phyloP scores from a whole-genome alignment of 1,140 invertebrate species.

The Drosophila pseudoananassae region DNA sequence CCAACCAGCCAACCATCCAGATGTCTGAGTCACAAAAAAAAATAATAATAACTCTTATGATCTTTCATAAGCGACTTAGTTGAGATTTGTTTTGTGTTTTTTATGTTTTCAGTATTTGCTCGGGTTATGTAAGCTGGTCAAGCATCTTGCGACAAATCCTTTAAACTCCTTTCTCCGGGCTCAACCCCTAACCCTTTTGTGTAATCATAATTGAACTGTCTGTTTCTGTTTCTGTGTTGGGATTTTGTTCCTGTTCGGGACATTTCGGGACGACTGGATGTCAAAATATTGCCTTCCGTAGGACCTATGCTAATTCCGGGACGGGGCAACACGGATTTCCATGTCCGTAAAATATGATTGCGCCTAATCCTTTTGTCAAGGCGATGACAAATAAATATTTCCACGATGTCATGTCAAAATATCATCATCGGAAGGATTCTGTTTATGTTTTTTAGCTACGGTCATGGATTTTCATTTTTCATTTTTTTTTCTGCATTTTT shows the following conservation, averaged over 20 bases:
- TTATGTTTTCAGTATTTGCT: slow-evolving; percentile 21
- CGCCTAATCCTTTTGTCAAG: slow-evolving; percentile 47
- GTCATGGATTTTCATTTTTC: slow-evolving; percentile 30
- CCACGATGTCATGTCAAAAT: slow-evolving; percentile 73
- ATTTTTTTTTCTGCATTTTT: slow-evolving; percentile 40
- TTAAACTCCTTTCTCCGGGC: neutral
- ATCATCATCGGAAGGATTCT: slow-evolving; percentile 42
- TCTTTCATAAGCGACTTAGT: slow-evolving; percentile 47
- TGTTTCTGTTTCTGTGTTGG: slow-evolving; percentile 8
- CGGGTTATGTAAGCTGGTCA: slow-evolving; percentile 50
- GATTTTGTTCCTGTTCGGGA: slow-evolving; percentile 9
- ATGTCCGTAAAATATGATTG: slow-evolving; percentile 67
- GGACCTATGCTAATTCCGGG: slow-evolving; percentile 53
- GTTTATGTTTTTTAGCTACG: slow-evolving; percentile 1
- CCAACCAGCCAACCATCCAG: slow-evolving; percentile 11
- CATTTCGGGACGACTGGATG: slow-evolving; percentile 24
- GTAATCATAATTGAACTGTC: slow-evolving; percentile 66
- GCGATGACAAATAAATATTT: slow-evolving; percentile 74
- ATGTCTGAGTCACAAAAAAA: slow-evolving; percentile 1
- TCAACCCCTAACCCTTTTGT: slow-evolving; percentile 37
- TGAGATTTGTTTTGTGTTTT: slow-evolving; percentile 48
- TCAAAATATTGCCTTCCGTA: slow-evolving; percentile 60
- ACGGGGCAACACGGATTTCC: slow-evolving; percentile 42
- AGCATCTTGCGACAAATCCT: slow-evolving; percentile 9
- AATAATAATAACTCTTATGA: neutral